Evolutionary conservation across 2,797 vertebrate species (phyloP).

Genomic region (Ciconia nigra): DNA sequence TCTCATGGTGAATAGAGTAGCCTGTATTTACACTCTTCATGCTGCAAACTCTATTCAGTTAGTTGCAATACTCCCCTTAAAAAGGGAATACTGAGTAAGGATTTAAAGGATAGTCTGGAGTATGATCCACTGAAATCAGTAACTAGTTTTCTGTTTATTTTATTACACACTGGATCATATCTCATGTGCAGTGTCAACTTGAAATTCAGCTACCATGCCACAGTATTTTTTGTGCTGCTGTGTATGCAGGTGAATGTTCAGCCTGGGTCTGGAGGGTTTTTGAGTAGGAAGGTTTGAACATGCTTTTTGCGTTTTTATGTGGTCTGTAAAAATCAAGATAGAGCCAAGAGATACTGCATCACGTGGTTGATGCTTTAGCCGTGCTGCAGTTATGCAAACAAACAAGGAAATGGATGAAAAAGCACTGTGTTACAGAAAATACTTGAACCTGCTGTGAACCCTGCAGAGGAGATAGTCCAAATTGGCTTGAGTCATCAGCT

Average conservation of each 20-base stretch:
- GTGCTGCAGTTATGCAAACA: background rate
- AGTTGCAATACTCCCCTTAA: background rate
- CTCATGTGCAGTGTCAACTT: background rate
- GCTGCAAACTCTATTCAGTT: background rate
- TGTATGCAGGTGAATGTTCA: background rate
- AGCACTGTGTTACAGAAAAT: background rate
- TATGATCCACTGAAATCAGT: background rate
- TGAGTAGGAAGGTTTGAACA: background rate
- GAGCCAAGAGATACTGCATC: background rate
- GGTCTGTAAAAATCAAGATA: background rate
- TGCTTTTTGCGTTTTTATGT: background rate
- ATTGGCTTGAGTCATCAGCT: background rate
- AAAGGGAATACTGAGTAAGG: background rate
- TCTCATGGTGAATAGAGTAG: background rate
- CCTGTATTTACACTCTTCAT: background rate
- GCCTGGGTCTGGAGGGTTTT: background rate
- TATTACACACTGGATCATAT: background rate
- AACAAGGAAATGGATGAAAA: background rate
- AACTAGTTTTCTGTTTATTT: background rate
- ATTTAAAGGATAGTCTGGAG: background rate
- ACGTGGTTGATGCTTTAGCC: fast-evolving
- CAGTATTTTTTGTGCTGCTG: background rate
- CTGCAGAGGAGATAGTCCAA: background rate
- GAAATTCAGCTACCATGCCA: background rate
- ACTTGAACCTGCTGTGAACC: background rate